A percentile compares a stretch with the other conserved stretches of the same genome.
Conservation (phyloP, 2,888 invertebrate genomes). For the Lasius fuliginosus region DNA sequence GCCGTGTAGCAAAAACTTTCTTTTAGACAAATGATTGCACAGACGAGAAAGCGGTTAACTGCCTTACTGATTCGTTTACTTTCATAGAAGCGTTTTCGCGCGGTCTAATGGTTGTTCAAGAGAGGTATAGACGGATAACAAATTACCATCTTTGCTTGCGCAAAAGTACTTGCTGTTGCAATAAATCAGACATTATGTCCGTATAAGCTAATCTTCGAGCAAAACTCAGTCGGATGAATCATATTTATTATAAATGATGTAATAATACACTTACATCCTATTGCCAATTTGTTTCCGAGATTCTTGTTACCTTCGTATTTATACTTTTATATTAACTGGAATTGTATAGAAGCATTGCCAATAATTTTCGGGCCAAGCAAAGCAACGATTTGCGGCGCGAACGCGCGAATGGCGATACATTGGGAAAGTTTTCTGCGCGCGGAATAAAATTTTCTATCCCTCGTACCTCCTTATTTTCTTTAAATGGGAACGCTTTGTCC, state of each 20-base stretch:
- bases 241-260: conserved; percentile 9
- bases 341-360: conserved; percentile 36
- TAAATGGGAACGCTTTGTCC: conserved; percentile 59
- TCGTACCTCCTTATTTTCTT: conserved; percentile 60
- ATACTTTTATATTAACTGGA: conserved; percentile 8
- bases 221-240: conserved; percentile 17
- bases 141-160: conserved; percentile 23
- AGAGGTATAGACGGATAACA: conserved; percentile 30
- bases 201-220: conserved; percentile 8
- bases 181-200: conserved; percentile 26
- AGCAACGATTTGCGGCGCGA: conserved; percentile 30
- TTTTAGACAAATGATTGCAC: conserved; percentile 50
- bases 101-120: conserved; percentile 26
- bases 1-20: conserved; percentile 40
- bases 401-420: conserved; percentile 39
- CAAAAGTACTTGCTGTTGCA: conserved; percentile 17
- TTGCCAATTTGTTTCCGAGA: conserved; percentile 2
- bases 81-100: conserved; percentile 41
- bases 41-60: conserved; percentile 50
- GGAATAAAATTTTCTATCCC: conserved; percentile 55
- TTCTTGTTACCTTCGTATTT: neutral
- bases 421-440: conserved; percentile 46
- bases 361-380: conserved; percentile 17
- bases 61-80: conserved; percentile 48
- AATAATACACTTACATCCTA: conserved; percentile 15